Evolutionary conservation across 2,113 vertebrate species (phyloP).

Genomic region (Epinephelus moara): DNA sequence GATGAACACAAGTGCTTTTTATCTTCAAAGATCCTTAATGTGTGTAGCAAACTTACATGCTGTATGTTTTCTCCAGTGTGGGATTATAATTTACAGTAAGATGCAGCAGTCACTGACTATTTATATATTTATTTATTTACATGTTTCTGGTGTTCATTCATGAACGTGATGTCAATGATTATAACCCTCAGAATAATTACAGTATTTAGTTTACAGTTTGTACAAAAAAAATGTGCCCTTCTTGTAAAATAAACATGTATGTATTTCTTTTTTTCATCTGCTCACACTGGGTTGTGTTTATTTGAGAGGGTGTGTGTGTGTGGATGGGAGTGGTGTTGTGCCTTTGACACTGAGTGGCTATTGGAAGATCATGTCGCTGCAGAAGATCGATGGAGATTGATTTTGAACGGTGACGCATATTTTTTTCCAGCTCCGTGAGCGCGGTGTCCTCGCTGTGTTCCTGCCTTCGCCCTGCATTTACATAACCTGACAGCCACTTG

Average conservation of each 20-base stretch:
- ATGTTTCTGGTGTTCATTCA: constrained; percentile 77
- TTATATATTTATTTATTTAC: constrained; percentile 75
- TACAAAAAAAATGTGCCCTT: constrained; percentile 80
- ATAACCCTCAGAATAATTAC: constrained; percentile 73
- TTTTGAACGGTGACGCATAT: constrained; percentile 71
- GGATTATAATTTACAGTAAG: constrained; percentile 71
- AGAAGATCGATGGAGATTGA: constrained; percentile 75
- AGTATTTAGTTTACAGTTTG: constrained; percentile 83
- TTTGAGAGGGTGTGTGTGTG: constrained; percentile 6
- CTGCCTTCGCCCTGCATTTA: constrained; percentile 69
- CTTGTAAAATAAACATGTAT: constrained; percentile 85
- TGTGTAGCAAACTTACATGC: constrained; percentile 78
- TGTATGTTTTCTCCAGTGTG: constrained; percentile 75
- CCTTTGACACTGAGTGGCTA: constrained; percentile 56
- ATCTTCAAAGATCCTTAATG: constrained; percentile 78
- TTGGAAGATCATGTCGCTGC: constrained; percentile 67
- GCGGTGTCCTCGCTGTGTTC: constrained; percentile 62
- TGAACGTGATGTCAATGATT: constrained; percentile 78
- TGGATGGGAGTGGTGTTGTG: background rate
- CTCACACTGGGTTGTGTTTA: constrained; percentile 29
- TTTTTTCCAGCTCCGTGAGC: constrained; percentile 72
- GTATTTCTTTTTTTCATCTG: constrained; percentile 69
- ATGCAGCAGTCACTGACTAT: constrained; percentile 59
- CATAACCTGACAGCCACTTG: constrained; percentile 74
- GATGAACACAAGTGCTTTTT: constrained; percentile 87